Evolutionary conservation across 2,888 invertebrate species (phyloP), one percentile per base, ranked within the genome.

Genomic region (Eurois occulta): DNA sequence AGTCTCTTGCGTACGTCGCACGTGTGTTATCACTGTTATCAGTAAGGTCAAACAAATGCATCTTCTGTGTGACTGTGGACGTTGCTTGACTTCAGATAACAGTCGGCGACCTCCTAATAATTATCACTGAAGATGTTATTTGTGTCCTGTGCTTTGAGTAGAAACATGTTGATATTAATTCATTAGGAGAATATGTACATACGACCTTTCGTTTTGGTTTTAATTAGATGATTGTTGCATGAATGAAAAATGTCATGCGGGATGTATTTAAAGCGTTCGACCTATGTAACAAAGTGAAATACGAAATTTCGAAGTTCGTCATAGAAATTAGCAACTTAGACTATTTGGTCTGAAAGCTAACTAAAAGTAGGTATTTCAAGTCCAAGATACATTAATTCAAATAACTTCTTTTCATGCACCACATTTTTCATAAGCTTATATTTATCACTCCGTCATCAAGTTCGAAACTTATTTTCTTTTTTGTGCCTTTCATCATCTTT

Each of bases 1-100:
- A 78, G 80, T 72, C 46, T 84, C n/a, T 81, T 86, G 66, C 80
- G 72, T 69, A 80, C 73, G 64, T 52, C 70, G 8, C 84, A 84
- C 78, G 77, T 81, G 84, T 65, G 85, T 86, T 89, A 89, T 86
- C 88, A 76, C 75, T 80, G 84, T 88, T 89, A 90, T 89, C 89
- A 81, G 81, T 84, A 86, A 89, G 89, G 90, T 85, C 84, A 87
- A 86, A 86, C 80, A 83, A 78, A 88, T 88, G 88, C 90, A 88
- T 87, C 86, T 81, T 83, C 86, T 78, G 83, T 83, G 87, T 80
- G 64, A 62, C 35, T 65, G 64, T 52, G 82, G 86, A 88, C 88
- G 87, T 88, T 89, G 86, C 67, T 85, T 84, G 88, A 87, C 85
- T 84, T 85, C 28, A 87, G 89, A 90, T 89, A 87, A 83, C 62